These are phyloP conservation scores for Xestia ashworthii DNA, from an alignment of 2,888 invertebrate species.

Conservation along the genomic window DNA sequence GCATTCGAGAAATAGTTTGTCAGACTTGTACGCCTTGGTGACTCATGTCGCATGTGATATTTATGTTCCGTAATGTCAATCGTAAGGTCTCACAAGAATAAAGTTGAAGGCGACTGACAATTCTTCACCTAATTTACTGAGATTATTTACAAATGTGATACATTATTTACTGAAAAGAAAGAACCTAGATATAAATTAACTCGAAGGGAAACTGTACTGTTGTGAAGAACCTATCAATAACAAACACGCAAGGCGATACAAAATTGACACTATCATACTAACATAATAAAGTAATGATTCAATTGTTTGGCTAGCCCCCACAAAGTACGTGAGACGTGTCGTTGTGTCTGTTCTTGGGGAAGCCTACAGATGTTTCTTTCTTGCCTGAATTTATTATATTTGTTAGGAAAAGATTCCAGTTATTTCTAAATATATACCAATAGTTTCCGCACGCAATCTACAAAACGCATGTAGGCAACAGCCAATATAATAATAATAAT, in stretches of 20 bases:
- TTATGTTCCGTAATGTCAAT: slow-evolving; percentile 58
- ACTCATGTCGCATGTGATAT: slow-evolving; percentile 50
- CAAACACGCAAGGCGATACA: neutral
- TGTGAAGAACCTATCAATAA: too few species aligned
- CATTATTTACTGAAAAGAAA: neutral
- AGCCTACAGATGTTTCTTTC: neutral
- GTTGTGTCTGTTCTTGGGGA: neutral
- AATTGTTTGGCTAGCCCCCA: neutral
- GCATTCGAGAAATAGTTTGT: slow-evolving; percentile 56
- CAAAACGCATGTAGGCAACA: too few species aligned
- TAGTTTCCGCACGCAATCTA: neutral
- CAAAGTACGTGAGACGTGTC: too few species aligned
- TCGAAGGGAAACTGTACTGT: too few species aligned
- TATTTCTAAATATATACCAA: neutral
- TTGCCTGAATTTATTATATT: too few species aligned
- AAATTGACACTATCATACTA: neutral
- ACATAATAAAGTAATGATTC: neutral
- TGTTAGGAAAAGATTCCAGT: too few species aligned
- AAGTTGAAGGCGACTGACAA: slow-evolving; percentile 49
- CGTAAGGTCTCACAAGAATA: slow-evolving; percentile 39
- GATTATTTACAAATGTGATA: neutral
- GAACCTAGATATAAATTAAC: too few species aligned
- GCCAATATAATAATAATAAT: too few species aligned
- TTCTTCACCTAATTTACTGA: slow-evolving; percentile 28
- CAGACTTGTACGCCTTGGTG: slow-evolving; percentile 50